Conservation (phyloP, 2,888 invertebrate genomes). For the Monopis laevigella region DNA sequence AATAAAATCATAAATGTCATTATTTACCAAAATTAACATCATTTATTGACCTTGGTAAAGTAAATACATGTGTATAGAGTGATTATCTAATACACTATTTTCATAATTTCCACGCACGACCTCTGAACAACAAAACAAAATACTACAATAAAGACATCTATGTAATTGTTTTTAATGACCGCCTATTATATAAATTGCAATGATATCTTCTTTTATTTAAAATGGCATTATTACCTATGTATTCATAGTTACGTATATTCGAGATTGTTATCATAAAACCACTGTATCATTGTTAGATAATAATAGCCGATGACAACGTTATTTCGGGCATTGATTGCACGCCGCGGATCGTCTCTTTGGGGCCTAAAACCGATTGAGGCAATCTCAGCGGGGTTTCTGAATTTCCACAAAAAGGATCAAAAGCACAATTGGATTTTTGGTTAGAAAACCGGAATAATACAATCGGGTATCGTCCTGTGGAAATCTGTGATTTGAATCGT, state of each 20-base stretch:
- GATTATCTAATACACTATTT: conserved; percentile 40
- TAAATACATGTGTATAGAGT: no score
- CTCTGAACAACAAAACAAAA: conserved; percentile 31
- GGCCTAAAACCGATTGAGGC: conserved; percentile 39
- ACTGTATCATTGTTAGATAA: conserved; percentile 65
- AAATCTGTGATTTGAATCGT: conserved; percentile 66
- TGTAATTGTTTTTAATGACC: conserved; percentile 49
- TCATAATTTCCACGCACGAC: conserved; percentile 32
- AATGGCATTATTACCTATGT: conserved; percentile 9
- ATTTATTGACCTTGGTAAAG: no score
- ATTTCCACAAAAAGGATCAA: conserved; percentile 54
- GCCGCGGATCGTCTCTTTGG: conserved; percentile 14
- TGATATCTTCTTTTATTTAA: conserved; percentile 51
- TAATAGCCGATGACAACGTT: conserved; percentile 65
- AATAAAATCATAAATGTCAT: no score
- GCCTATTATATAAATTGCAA: conserved; percentile 38
- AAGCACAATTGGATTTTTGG: conserved; percentile 65
- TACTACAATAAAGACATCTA: conserved; percentile 45
- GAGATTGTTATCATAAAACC: conserved; percentile 61
- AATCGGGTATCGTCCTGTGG: conserved; percentile 57
- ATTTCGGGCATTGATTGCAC: conserved; percentile 59
- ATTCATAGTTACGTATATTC: conserved; percentile 2
- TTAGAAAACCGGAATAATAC: conserved; percentile 66
- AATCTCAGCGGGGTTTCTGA: conserved; percentile 58
- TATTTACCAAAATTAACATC: no score